Conservation (phyloP, 2,888 invertebrate genomes). For the Epistrophe eligans region DNA sequence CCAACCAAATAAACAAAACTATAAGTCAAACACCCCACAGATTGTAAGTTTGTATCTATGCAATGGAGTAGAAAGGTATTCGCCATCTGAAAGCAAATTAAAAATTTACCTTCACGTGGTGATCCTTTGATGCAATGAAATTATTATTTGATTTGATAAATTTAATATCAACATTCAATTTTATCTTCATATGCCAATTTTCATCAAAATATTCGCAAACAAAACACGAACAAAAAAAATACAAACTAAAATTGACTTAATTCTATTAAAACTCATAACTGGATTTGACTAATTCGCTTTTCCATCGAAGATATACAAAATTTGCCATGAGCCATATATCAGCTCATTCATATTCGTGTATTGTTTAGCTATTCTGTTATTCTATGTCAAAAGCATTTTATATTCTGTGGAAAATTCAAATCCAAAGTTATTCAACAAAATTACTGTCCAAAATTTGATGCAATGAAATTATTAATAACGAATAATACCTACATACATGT, state of each 20-base stretch:
- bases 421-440: constrained; percentile 51
- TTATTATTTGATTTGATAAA: neutral
- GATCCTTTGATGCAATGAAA: neutral
- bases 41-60: too few relatives aligned
- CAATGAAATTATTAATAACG: constrained; percentile 62
- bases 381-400: constrained; percentile 56
- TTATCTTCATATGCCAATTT: neutral
- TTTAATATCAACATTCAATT: neutral
- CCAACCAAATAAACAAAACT: too few relatives aligned
- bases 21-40: too few relatives aligned
- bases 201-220: neutral
- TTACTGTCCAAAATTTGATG: constrained; percentile 55
- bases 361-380: constrained; percentile 19
- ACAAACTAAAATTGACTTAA: constrained; percentile 2
- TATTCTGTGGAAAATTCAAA: constrained; percentile 28
- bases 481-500: neutral
- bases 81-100: neutral
- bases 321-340: neutral
- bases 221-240: neutral
- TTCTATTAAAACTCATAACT: constrained; percentile 22
- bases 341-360: neutral
- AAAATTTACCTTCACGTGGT: neutral
- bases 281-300: constrained; percentile 23
- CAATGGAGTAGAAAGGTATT: too few relatives aligned
- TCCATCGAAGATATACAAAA: neutral